phyloP scores from a whole-genome alignment of 2,888 invertebrate genomes.

The Tetheella fluctuosa region DNA sequence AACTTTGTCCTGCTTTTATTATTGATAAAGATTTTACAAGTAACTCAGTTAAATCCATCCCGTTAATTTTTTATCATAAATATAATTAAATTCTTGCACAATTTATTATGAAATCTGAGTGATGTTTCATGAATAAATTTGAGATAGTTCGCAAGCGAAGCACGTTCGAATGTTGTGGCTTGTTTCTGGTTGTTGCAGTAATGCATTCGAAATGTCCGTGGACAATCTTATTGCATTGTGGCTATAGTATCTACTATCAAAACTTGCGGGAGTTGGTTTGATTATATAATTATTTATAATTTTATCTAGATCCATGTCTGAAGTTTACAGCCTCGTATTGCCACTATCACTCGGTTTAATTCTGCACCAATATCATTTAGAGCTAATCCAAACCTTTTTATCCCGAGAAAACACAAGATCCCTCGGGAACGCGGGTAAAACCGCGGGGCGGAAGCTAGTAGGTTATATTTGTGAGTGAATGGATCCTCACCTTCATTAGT shows the following conservation, averaged over 20 bases:
- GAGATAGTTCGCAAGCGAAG: constrained; percentile 27
- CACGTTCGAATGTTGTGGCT: constrained; percentile 29
- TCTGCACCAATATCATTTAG: too few species aligned
- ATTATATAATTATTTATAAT: too few species aligned
- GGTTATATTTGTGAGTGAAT: constrained; percentile 35
- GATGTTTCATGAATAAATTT: constrained; percentile 29
- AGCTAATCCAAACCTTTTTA: too few species aligned
- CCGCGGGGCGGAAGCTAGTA: too few species aligned
- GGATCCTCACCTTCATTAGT: constrained; percentile 48
- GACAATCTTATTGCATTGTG: background rate
- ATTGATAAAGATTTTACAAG: background rate
- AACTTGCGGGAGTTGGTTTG: constrained; percentile 13
- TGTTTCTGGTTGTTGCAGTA: constrained; percentile 17
- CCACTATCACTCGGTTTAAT: too few species aligned
- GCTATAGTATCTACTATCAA: background rate
- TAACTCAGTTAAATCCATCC: background rate
- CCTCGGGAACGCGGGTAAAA: too few species aligned
- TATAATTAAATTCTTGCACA: background rate
- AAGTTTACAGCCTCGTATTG: too few species aligned
- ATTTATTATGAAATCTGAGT: constrained; percentile 12
- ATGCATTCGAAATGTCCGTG: background rate
- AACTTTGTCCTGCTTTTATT: too few species aligned
- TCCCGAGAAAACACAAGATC: too few species aligned
- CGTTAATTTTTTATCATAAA: background rate
- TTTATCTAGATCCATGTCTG: too few species aligned